Conservation (phyloP, 2,113 vertebrate species). For the Plotosus lineatus region DNA sequence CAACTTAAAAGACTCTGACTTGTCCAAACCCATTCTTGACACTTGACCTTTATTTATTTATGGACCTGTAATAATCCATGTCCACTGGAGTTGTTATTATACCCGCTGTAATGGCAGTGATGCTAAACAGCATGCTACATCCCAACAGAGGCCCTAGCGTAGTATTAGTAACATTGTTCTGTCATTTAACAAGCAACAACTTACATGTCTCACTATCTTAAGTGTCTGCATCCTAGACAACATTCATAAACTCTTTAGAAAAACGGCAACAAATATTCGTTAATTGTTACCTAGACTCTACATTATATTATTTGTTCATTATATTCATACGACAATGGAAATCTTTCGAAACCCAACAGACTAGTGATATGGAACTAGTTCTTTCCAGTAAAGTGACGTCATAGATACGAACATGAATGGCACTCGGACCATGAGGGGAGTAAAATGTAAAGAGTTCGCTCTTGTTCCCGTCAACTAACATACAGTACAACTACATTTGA, state of each 20-base stretch:
- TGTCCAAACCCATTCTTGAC: conserved; percentile 29
- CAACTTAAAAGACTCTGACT: conserved; percentile 17
- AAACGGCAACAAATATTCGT: background rate
- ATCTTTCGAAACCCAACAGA: conserved; percentile 39
- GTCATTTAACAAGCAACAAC: background rate
- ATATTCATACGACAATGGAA: conserved; percentile 34
- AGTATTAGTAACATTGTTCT: conserved; percentile 1
- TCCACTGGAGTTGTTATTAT: background rate
- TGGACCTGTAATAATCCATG: background rate
- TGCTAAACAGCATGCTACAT: background rate
- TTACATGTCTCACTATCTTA: conserved; percentile 6
- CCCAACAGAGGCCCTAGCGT: background rate
- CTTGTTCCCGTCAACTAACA: conserved; percentile 24
- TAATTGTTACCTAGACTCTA: conserved; percentile 27
- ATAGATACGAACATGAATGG: conserved; percentile 16
- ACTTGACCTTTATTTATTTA: conserved; percentile 15
- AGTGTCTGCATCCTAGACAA: background rate
- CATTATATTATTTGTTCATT: conserved; percentile 24
- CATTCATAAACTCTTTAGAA: background rate
- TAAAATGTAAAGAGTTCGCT: conserved; percentile 23
- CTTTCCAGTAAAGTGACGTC: conserved; percentile 40
- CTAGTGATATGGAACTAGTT: conserved; percentile 47
- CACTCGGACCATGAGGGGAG: conserved; percentile 31
- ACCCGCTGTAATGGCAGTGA: background rate
- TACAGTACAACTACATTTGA: conserved; percentile 54